Conservation (phyloP, 2,113 vertebrate species). For the Hippocampus mohnikei region DNA sequence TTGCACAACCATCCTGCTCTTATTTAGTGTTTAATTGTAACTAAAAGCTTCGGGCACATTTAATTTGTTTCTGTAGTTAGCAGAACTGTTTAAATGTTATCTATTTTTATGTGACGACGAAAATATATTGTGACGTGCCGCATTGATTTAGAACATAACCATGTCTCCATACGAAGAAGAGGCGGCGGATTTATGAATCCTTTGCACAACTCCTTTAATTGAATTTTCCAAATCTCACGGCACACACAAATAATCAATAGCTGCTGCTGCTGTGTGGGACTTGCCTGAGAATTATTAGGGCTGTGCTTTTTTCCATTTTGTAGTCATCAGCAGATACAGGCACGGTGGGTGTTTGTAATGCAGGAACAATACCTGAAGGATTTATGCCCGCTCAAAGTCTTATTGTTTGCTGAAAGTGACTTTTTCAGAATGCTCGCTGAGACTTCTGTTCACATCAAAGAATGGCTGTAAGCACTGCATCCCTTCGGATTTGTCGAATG, state of each 20-base stretch:
- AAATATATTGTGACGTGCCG: constrained; percentile 99
- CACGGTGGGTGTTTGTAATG: constrained; percentile 86
- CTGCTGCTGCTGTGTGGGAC: constrained; percentile 90
- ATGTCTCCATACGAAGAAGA: constrained; percentile 86
- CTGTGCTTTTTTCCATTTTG: constrained; percentile 96
- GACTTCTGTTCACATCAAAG: constrained; percentile 75
- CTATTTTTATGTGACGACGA: constrained; percentile 99
- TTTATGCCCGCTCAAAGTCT: constrained; percentile 81
- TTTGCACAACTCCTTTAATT: constrained; percentile 99
- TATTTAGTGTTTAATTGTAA: constrained; percentile 82
- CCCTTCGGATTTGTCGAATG: background rate
- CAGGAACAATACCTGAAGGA: constrained; percentile 75
- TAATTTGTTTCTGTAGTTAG: constrained; percentile 99
- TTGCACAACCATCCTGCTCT: constrained; percentile 82
- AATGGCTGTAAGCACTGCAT: constrained; percentile 34
- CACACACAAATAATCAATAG: constrained; percentile 99
- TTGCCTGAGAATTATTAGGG: constrained; percentile 97
- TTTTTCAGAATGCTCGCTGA: constrained; percentile 73
- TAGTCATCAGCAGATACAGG: constrained; percentile 99
- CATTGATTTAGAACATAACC: constrained; percentile 99
- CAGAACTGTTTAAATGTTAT: constrained; percentile 99
- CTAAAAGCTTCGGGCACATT: constrained; percentile 89
- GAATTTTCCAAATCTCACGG: constrained; percentile 99
- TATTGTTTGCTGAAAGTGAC: constrained; percentile 83
- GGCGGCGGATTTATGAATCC: constrained; percentile 98